Conservation (phyloP, 1,140 invertebrate species). For the Ganaspis sp. region DNA sequence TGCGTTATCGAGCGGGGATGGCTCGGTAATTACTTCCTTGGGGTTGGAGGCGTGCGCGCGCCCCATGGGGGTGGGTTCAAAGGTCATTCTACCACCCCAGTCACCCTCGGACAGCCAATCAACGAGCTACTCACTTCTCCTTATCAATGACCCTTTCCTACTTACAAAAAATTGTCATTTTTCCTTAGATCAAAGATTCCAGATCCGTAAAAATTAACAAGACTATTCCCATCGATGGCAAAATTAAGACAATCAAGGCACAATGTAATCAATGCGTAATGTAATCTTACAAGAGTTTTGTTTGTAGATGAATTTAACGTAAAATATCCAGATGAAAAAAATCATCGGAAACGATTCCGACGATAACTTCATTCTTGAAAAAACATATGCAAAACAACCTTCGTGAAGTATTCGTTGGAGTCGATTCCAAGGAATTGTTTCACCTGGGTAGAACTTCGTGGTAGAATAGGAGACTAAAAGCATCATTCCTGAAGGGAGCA, state of each 20-base stretch:
- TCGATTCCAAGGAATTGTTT: no score
- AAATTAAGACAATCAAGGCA: no score
- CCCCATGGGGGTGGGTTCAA: slow-evolving; percentile 69
- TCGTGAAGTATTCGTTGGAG: no score
- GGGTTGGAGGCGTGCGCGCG: slow-evolving; percentile 70
- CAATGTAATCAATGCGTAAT: no score
- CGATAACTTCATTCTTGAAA: no score
- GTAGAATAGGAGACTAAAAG: neutral
- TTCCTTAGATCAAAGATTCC: no score
- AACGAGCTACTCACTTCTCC: slow-evolving; percentile 60
- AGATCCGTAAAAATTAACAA: no score
- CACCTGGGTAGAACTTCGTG: no score
- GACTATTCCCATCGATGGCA: no score
- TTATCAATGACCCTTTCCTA: slow-evolving; percentile 23
- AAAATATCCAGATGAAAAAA: neutral
- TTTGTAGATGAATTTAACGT: neutral
- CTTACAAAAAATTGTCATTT: neutral
- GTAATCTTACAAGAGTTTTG: neutral
- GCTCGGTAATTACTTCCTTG: slow-evolving; percentile 71
- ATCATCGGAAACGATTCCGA: no score
- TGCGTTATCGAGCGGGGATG: slow-evolving; percentile 71
- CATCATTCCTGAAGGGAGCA: neutral
- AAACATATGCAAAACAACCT: no score
- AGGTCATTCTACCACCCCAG: slow-evolving; percentile 67
- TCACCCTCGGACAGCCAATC: slow-evolving; percentile 68